Percentiles rank a stretch among this genome's conserved stretches.
Evolutionary conservation across 2,888 invertebrate species (phyloP).

Genomic region (Pachycephus smyrnensis): DNA sequence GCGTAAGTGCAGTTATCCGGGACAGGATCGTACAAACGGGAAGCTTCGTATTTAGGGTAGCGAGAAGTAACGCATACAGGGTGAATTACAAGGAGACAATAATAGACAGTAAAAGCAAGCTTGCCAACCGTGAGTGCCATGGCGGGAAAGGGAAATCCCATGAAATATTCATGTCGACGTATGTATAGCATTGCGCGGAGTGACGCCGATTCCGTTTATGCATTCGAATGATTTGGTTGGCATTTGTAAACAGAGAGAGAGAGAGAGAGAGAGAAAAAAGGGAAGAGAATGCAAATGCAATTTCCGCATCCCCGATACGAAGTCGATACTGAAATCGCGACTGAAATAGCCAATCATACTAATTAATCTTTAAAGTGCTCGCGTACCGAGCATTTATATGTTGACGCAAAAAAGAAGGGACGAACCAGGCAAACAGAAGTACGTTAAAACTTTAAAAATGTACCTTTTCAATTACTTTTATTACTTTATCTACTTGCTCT

Average conservation of each 20-base stretch:
- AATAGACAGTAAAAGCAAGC: background rate
- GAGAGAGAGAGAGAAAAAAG: too few relatives aligned
- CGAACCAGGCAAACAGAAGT: too few relatives aligned
- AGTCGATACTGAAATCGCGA: too few relatives aligned
- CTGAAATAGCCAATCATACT: too few relatives aligned
- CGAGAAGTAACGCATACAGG: background rate
- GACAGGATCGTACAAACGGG: background rate
- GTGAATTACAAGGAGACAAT: background rate
- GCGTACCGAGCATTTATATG: too few relatives aligned
- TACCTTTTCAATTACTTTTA: background rate
- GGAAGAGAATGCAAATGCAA: too few relatives aligned
- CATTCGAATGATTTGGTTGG: slow-evolving; percentile 1
- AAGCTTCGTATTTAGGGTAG: background rate
- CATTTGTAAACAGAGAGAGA: background rate
- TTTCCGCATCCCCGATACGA: too few relatives aligned
- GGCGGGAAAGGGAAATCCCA: background rate
- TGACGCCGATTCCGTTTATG: slow-evolving; percentile 8
- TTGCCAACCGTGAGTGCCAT: background rate
- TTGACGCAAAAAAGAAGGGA: too few relatives aligned
- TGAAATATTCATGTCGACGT: slow-evolving; percentile 8
- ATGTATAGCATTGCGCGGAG: background rate
- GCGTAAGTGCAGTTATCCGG: background rate
- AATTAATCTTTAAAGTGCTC: too few relatives aligned
- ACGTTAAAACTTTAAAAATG: background rate
- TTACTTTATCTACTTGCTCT: too few relatives aligned